Percentiles rank a stretch among this genome's conserved stretches.
These are phyloP conservation scores for Diorhabda carinulata DNA, from an alignment of 1,140 invertebrate species.

Conservation along the genomic window DNA sequence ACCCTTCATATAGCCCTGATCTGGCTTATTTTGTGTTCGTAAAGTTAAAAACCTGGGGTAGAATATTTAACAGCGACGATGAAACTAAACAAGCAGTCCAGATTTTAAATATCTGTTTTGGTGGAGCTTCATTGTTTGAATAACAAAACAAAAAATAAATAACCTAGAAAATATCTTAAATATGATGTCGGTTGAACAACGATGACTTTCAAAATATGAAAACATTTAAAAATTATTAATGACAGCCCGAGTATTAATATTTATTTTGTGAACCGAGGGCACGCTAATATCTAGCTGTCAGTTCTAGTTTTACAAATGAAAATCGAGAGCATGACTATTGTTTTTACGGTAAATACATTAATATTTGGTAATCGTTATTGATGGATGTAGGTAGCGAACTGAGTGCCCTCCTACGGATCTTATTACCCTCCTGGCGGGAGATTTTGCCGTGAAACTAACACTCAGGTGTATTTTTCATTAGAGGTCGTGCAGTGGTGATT, in stretches of 20 bases:
- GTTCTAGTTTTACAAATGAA: conserved; percentile 23
- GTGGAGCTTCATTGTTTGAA: too few relatives aligned
- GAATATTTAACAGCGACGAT: too few relatives aligned
- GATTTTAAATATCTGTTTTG: too few relatives aligned
- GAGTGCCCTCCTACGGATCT: conserved; percentile 34
- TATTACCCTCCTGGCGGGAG: conserved; percentile 40
- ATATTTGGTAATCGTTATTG: conserved; percentile 39
- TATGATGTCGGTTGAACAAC: background rate
- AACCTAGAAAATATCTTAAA: too few relatives aligned
- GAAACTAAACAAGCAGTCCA: too few relatives aligned
- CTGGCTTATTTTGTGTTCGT: too few relatives aligned
- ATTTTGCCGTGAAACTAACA: conserved; percentile 36
- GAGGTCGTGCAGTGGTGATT: conserved; percentile 31
- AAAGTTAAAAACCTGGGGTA: too few relatives aligned
- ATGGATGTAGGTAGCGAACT: conserved; percentile 40
- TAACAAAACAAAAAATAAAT: too few relatives aligned
- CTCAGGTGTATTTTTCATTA: conserved; percentile 34
- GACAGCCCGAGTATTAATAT: conserved; percentile 3
- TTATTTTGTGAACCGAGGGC: conserved; percentile 8
- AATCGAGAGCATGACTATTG: conserved; percentile 23
- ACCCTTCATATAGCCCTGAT: background rate
- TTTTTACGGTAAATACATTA: conserved; percentile 26
- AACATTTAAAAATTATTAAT: conserved; percentile 3
- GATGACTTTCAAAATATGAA: background rate
- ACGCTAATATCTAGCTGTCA: conserved; percentile 20